These are phyloP conservation scores for Danaus plexippus DNA, from an alignment of 1,140 invertebrate species.

Conservation along the genomic window DNA sequence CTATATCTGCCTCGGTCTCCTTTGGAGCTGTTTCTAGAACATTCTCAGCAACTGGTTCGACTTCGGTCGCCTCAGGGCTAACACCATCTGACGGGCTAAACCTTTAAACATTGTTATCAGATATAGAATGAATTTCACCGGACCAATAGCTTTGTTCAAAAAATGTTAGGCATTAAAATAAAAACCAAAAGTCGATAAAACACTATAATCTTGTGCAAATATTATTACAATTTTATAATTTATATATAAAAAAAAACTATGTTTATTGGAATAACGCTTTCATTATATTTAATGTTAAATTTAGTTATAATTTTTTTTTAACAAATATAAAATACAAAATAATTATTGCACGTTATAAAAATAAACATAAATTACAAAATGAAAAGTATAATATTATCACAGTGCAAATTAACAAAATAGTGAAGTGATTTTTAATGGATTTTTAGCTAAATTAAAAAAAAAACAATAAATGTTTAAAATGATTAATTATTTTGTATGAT, in stretches of 20 bases:
- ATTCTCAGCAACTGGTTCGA: background rate
- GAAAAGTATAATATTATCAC: constrained; percentile 27
- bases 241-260: constrained; percentile 13
- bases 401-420: constrained; percentile 17
- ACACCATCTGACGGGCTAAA: constrained; percentile 1
- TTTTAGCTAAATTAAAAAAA: no score
- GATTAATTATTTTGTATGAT: no score
- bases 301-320: constrained; percentile 9
- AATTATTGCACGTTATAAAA: constrained; percentile 1
- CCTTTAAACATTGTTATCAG: no score
- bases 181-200: constrained; percentile 7
- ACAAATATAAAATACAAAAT: constrained; percentile 10
- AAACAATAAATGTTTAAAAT: no score
- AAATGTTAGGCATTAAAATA: background rate
- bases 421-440: no score
- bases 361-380: no score
- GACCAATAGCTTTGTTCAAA: background rate
- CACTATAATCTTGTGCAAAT: constrained; percentile 11
- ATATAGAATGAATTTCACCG: no score
- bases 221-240: background rate
- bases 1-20: constrained; percentile 3
- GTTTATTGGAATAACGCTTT: constrained; percentile 11
- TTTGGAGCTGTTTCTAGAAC: background rate
- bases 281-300: constrained; percentile 5
- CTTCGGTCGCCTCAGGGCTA: background rate